phyloP scores from a whole-genome alignment of 2,888 invertebrate species.

The Tipula unca region DNA sequence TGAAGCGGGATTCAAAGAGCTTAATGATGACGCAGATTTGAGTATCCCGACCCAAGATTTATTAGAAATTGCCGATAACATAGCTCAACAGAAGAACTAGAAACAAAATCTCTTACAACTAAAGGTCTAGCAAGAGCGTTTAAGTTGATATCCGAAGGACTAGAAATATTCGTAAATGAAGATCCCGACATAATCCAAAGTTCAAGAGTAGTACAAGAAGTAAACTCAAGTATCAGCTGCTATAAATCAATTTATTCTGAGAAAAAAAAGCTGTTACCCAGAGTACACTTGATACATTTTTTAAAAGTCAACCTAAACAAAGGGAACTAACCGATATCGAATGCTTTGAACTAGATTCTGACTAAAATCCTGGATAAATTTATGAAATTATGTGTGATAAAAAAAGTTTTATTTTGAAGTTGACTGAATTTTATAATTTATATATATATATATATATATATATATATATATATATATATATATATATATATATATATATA shows the following conservation, averaged over 20 bases:
- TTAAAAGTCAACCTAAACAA: neutral
- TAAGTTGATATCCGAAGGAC: neutral
- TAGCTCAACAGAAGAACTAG: neutral
- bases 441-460: too few relatives aligned
- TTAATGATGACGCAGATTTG: neutral
- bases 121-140: neutral
- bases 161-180: neutral
- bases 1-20: neutral
- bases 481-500: too few relatives aligned
- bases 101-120: neutral
- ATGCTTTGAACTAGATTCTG: neutral
- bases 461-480: too few relatives aligned
- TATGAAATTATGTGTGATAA: too few relatives aligned
- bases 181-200: neutral
- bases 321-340: neutral
- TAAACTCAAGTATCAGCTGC: neutral
- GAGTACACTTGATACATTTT: too few relatives aligned
- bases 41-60: neutral
- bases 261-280: neutral
- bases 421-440: too few relatives aligned
- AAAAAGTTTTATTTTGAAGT: too few relatives aligned
- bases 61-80: neutral
- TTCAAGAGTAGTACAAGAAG: neutral
- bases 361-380: neutral
- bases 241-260: neutral